These are phyloP conservation scores for Lagopus muta DNA, from an alignment of 2,113 vertebrate genomes.

Conservation along the genomic window DNA sequence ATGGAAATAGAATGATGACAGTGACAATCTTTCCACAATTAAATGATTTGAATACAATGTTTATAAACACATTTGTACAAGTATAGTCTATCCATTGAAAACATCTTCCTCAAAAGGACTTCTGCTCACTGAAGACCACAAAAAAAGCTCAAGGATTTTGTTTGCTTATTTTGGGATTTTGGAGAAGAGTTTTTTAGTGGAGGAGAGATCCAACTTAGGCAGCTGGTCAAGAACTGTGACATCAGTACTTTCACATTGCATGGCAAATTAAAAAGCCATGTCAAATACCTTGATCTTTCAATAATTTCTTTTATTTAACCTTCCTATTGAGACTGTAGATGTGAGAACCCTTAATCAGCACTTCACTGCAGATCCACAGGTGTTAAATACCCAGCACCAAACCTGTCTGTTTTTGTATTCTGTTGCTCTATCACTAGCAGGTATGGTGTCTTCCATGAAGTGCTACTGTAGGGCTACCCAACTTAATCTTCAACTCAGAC, in stretches of 20 bases:
- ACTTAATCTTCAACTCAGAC: not conserved
- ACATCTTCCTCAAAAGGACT: not conserved
- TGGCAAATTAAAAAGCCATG: not conserved
- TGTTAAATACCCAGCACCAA: not conserved
- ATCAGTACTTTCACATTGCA: not conserved
- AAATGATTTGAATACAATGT: not conserved
- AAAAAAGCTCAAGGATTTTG: not conserved
- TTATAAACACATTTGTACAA: not conserved
- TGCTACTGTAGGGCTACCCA: not conserved
- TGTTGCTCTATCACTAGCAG: not conserved
- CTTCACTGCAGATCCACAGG: not conserved
- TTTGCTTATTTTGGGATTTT: not conserved
- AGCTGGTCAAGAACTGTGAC: not conserved
- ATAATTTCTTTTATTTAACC: not conserved
- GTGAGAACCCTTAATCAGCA: not conserved
- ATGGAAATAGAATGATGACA: not conserved
- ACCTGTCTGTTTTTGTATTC: not conserved
- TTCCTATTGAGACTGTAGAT: not conserved
- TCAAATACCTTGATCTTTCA: not conserved
- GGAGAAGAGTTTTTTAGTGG: accelerated
- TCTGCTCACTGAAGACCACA: not conserved
- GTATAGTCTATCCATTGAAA: not conserved
- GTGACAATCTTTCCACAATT: not conserved
- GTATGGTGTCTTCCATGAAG: not conserved
- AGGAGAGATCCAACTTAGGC: not conserved